phyloP scores from a whole-genome alignment of 35 echinoderm and acorn worm genomes.

The Ptychodera flava region DNA sequence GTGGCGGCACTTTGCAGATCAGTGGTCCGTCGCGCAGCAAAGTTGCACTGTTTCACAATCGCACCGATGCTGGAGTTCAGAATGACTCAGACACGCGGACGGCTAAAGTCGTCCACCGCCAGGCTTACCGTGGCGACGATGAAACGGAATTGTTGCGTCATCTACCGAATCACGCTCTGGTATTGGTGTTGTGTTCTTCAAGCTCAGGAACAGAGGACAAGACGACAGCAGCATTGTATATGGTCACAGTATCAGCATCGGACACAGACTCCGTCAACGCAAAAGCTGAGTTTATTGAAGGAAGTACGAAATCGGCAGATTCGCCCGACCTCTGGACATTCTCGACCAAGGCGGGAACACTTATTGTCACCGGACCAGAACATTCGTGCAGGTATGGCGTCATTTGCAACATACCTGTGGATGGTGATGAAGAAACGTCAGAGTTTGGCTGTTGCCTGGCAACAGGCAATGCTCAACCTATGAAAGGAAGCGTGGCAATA shows the following conservation, averaged over 20 bases:
- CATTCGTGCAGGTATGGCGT: conserved; percentile 55
- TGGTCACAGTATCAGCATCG: neutral
- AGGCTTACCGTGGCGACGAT: conserved; percentile 44
- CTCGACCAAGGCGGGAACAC: conserved; percentile 14
- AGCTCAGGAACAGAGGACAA: conserved; percentile 44
- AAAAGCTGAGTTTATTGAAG: conserved; percentile 32
- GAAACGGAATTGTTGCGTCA: conserved; percentile 32
- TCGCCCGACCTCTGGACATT: conserved; percentile 64
- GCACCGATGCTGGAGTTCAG: neutral
- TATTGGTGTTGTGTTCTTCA: conserved; percentile 68
- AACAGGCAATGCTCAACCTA: conserved; percentile 25
- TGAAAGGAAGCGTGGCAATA: conserved; percentile 28
- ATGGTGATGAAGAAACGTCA: too few species aligned
- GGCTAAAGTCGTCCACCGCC: conserved; percentile 46
- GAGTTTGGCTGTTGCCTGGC: conserved; percentile 33
- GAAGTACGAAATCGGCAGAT: conserved; percentile 24
- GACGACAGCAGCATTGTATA: conserved; percentile 78
- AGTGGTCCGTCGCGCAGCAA: neutral
- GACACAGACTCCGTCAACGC: neutral
- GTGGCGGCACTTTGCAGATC: neutral
- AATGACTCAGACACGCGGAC: neutral
- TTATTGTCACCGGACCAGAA: conserved; percentile 51
- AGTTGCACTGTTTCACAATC: neutral
- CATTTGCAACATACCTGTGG: conserved; percentile 48
- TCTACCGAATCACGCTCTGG: conserved; percentile 7